These are phyloP conservation scores for Ridgeia piscesae DNA, from an alignment of 1,140 invertebrate genomes.

Conservation along the genomic window DNA sequence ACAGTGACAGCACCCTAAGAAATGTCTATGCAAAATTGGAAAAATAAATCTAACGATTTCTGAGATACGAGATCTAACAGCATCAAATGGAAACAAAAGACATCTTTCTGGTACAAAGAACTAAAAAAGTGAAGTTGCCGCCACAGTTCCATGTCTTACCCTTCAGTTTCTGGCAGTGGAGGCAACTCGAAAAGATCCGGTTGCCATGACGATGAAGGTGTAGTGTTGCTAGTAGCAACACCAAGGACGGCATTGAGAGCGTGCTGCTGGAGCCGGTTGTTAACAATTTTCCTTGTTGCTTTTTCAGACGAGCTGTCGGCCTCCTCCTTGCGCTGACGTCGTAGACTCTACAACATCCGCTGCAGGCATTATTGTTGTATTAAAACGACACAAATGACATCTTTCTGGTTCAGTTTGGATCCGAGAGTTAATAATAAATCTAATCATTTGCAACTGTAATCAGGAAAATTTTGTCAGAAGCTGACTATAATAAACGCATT, in stretches of 20 bases:
- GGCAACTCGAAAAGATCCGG: constrained; percentile 74
- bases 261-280: constrained; percentile 41
- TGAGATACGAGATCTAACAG: too few relatives aligned
- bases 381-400: too few relatives aligned
- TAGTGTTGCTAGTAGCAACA: constrained; percentile 15
- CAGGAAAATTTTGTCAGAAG: too few relatives aligned
- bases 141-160: neutral
- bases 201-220: neutral
- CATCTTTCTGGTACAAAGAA: neutral
- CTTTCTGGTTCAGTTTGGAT: too few relatives aligned
- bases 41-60: too few relatives aligned
- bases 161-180: constrained; percentile 43
- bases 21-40: too few relatives aligned
- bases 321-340: constrained; percentile 75
- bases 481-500: too few relatives aligned
- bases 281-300: constrained; percentile 67
- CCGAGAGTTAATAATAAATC: too few relatives aligned
- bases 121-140: neutral
- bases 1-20: too few relatives aligned
- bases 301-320: constrained; percentile 71
- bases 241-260: constrained; percentile 48
- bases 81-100: neutral
- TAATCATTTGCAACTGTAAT: too few relatives aligned
- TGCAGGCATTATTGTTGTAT: too few relatives aligned
- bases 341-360: constrained; percentile 65